These are phyloP conservation scores for Oryzaephilus surinamensis DNA, from an alignment of 1,140 invertebrate genomes.

Conservation along the genomic window DNA sequence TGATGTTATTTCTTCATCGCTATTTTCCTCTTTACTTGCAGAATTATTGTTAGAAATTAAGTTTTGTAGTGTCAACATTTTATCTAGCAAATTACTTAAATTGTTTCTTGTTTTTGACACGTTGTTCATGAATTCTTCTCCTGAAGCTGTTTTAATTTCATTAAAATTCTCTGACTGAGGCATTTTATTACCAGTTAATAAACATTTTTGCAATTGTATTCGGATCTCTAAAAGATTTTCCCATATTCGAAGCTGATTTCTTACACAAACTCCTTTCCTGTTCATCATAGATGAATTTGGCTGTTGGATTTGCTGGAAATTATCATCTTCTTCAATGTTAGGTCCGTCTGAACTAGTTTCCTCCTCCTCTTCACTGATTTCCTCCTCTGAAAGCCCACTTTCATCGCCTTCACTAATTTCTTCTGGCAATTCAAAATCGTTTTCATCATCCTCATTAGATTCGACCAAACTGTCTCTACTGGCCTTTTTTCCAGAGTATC, in stretches of 20 bases:
- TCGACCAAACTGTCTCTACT: constrained; percentile 41
- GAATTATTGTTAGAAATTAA: constrained; percentile 50
- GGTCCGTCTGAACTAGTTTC: constrained; percentile 14
- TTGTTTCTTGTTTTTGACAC: constrained; percentile 41
- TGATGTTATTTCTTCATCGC: constrained; percentile 17
- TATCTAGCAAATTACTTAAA: constrained; percentile 49
- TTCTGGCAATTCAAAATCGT: constrained; percentile 14
- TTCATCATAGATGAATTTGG: constrained; percentile 50
- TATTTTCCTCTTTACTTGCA: constrained; percentile 45
- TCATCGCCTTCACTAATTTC: constrained; percentile 25
- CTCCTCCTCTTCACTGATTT: constrained; percentile 23
- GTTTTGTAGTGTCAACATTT: constrained; percentile 51
- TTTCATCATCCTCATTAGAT: constrained; percentile 11
- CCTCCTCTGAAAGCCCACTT: constrained; percentile 15
- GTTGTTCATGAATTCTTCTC: constrained; percentile 43
- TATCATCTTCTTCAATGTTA: constrained; percentile 30
- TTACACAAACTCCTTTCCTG: constrained; percentile 65
- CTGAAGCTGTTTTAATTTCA: constrained; percentile 37
- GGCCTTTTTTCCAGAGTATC: constrained; percentile 60
- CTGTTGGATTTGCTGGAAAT: constrained; percentile 45
- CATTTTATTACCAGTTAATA: constrained; percentile 63
- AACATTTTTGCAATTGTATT: constrained; percentile 74
- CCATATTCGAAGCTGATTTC: constrained; percentile 68
- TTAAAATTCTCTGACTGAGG: constrained; percentile 50
- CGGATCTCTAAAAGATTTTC: constrained; percentile 71